phyloP scores from a whole-genome alignment of 2,113 vertebrate genomes.

The Epinephelus moara region DNA sequence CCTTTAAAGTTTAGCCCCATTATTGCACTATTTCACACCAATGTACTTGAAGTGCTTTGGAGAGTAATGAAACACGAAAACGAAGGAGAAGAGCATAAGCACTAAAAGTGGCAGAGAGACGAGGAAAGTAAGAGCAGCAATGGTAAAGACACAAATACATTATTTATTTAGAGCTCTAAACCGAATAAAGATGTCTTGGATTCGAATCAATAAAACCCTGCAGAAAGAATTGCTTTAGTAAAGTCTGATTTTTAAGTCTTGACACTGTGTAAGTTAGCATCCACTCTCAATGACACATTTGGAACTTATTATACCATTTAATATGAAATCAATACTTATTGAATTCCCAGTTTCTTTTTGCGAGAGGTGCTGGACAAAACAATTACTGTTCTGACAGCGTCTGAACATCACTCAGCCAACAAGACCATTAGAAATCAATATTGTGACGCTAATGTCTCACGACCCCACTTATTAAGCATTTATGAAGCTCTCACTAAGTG shows the following conservation, averaged over 20 bases:
- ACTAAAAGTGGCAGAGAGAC: background rate
- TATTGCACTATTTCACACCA: too few species aligned
- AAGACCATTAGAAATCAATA: conserved; percentile 54
- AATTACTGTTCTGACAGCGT: conserved; percentile 47
- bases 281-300: conserved; percentile 15
- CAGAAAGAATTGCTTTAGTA: background rate
- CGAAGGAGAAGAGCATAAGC: background rate
- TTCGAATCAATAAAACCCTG: background rate
- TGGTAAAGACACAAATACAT: background rate
- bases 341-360: conserved; percentile 19
- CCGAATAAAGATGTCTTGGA: too few species aligned
- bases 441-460: conserved; percentile 35
- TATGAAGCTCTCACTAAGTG: conserved; percentile 49
- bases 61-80: too few species aligned
- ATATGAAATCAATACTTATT: conserved; percentile 42
- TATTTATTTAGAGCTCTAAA: background rate
- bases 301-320: conserved; percentile 33
- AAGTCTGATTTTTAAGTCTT: background rate
- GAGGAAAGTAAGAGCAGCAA: background rate
- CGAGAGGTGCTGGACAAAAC: conserved; percentile 17
- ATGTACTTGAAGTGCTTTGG: too few species aligned
- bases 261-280: conserved; percentile 11
- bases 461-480: conserved; percentile 54
- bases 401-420: conserved; percentile 52
- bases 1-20: too few species aligned